Conservation (phyloP, 1,140 invertebrate species). For the Aleiodes sp. region DNA sequence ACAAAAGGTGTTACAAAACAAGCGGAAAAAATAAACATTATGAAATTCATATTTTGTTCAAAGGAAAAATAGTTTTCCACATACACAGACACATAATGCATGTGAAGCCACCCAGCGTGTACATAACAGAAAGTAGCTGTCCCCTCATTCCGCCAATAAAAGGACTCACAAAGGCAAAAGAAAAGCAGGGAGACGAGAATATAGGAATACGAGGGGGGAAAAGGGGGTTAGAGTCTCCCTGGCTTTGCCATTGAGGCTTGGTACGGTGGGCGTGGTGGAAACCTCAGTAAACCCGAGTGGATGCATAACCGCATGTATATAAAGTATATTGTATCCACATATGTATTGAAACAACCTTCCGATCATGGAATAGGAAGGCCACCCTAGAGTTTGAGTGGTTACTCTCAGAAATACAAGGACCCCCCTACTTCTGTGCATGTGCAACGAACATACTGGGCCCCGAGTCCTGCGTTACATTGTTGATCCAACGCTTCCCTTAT, state of each 20-base stretch:
- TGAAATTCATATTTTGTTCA: not conserved
- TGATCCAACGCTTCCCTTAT: constrained; percentile 2
- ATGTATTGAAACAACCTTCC: not conserved
- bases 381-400: not conserved
- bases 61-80: not conserved
- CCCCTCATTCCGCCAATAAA: no score
- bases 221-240: not conserved
- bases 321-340: constrained; percentile 12
- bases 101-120: no score
- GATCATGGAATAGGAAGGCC: not conserved
- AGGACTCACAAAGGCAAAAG: not conserved
- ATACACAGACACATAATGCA: no score
- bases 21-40: no score
- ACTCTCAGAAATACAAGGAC: constrained; percentile 6
- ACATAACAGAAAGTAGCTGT: no score
- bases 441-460: not conserved
- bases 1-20: no score
- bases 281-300: not conserved
- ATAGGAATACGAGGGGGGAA: no score
- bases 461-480: no score
- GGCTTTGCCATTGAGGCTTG: constrained; percentile 17
- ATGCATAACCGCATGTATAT: constrained; percentile 14
- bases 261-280: constrained; percentile 24
- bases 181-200: no score
- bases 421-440: constrained; percentile 7